Percentiles rank a stretch among this genome's conserved stretches.
Conservation (phyloP, 2,888 invertebrate species). For the Drosophila pseudotakahashii region DNA sequence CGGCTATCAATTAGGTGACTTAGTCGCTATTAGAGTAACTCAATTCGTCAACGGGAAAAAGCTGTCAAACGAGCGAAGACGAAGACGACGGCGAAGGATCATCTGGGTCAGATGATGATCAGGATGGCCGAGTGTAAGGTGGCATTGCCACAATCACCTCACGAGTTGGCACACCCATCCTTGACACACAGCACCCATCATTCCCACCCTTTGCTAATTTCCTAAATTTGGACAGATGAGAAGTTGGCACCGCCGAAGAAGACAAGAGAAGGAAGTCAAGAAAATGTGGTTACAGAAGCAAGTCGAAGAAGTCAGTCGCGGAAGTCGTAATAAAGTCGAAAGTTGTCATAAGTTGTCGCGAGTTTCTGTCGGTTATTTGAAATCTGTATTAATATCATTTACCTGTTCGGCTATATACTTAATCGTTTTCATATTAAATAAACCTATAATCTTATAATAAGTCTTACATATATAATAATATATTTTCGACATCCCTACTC, state of each 20-base stretch:
- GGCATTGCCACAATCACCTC: background rate
- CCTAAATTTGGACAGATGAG: background rate
- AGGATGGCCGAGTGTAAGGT: too few species aligned
- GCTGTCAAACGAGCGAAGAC: background rate
- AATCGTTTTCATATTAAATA: too few species aligned
- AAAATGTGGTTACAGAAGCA: background rate
- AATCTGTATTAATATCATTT: too few species aligned
- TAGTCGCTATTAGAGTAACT: background rate
- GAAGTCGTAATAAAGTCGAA: slow-evolving; percentile 1
- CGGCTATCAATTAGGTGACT: too few species aligned
- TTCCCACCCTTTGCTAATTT: background rate
- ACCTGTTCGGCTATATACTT: too few species aligned
- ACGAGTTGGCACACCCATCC: background rate
- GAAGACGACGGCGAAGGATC: too few species aligned
- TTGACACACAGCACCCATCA: background rate
- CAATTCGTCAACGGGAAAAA: background rate
- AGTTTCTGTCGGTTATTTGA: too few species aligned
- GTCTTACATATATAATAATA: too few species aligned
- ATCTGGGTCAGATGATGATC: too few species aligned
- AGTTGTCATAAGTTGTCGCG: background rate
- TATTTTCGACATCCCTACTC: too few species aligned
- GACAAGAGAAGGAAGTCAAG: background rate
- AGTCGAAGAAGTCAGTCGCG: background rate
- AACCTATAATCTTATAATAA: too few species aligned
- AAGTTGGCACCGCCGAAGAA: background rate